Conservation (phyloP, 2,888 invertebrate genomes). For the Macrophya alboannulata region DNA sequence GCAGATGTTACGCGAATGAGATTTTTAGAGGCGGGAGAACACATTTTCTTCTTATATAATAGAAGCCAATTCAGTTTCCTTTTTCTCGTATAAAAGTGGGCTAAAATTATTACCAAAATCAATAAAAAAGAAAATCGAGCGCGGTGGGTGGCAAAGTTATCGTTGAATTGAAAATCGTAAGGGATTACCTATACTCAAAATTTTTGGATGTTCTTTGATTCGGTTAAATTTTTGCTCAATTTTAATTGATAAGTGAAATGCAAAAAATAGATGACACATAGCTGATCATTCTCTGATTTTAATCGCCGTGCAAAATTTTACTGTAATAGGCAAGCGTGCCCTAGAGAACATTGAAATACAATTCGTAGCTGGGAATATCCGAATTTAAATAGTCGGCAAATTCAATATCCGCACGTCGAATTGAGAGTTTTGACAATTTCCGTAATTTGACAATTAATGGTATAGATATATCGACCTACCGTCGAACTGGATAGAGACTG, state of each 20-base stretch:
- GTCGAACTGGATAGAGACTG: not conserved
- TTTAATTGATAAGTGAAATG: not conserved
- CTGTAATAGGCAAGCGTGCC: not conserved
- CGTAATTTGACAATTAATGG: constrained; percentile 1
- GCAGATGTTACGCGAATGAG: not conserved
- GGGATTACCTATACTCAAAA: not conserved
- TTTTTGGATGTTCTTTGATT: not conserved
- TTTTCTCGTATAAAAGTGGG: not conserved
- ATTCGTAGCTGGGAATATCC: constrained; percentile 10
- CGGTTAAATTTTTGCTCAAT: not conserved
- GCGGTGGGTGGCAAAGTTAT: not conserved
- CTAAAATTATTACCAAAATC: not conserved
- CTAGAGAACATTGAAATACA: not conserved
- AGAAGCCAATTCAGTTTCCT: not conserved
- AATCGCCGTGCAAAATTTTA: not conserved
- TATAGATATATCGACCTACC: not conserved
- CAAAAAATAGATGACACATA: not conserved
- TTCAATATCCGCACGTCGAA: constrained; percentile 17
- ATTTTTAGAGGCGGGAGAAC: not conserved
- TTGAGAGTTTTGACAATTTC: constrained; percentile 12
- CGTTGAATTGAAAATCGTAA: not conserved
- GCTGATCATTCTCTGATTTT: not conserved
- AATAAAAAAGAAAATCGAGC: no score
- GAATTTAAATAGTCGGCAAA: constrained; percentile 9
- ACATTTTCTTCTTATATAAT: not conserved